Base-by-base conservation (phyloP, 2,888 invertebrate species). In the Linnaemya vulpina region DNA sequence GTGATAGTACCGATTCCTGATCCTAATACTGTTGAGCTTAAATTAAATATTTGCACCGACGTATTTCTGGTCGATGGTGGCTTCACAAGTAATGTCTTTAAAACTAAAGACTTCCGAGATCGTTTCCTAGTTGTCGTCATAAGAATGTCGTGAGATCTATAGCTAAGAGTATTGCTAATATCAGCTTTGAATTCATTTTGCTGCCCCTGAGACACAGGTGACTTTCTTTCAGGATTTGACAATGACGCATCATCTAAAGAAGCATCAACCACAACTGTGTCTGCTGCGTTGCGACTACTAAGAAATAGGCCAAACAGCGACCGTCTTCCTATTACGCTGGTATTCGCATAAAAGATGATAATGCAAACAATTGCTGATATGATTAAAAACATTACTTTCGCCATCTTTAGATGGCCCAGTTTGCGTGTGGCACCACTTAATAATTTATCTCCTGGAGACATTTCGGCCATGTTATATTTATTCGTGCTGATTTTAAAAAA, bases 361-460 rank as follows among this genome's bases (percentile, higher is more conserved):
- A 85, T 65, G 60, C 85, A 85, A 70, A 78, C 85, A 71, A 85
- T 79, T 35, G 82, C 85, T 65, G 85, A 85, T 82, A 85, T 85
- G 75, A 82, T 82, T 78, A 85, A 82, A 38, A 85, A 85, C 82
- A 85, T 51, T 25, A 85, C 49, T 82, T 85, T 85, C 70, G 85
- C 70, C 85, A 82, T 85, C 30, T 85, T 85, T 11, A 85, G 82
- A 78, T 85, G 81, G 46, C 82, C 85, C 46, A 85, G 51, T 78
- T 82, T 85, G 20, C 85, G 81, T 60, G 63, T 82, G 13, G 82
- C 81, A 71, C 78, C 82, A 82, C 82, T 85, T 17, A 85, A 60
- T 82, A 85, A 75, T 78, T 85, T 85, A 65, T 82, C 83, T 51
- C 85, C 85, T 58, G 85, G 85, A 78, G 85, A 85, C 85, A 85